These are phyloP conservation scores for Hydrolagus affinis DNA, from an alignment of 2,113 vertebrate genomes.

Conservation along the genomic window DNA sequence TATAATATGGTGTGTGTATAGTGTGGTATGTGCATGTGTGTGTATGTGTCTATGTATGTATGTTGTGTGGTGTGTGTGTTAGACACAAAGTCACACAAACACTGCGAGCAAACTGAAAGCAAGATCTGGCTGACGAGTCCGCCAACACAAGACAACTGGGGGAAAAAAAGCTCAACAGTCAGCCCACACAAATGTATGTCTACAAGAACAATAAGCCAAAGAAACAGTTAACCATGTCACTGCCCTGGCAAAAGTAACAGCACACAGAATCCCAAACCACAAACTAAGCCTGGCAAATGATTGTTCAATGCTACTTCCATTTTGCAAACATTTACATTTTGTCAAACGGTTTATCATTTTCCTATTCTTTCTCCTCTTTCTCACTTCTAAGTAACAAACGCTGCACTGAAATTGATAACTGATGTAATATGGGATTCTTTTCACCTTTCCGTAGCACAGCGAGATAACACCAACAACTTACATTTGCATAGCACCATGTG, in stretches of 20 bases:
- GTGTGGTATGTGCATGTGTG: no score
- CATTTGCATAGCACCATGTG: no score
- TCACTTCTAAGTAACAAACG: background rate
- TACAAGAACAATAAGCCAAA: background rate
- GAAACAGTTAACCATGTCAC: background rate
- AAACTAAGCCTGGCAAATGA: background rate
- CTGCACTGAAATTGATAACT: background rate
- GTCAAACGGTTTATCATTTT: background rate
- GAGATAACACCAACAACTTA: no score
- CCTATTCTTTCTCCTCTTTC: background rate
- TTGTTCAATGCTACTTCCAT: background rate
- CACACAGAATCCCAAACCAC: background rate
- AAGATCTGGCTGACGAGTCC: no score
- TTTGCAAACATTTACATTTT: background rate
- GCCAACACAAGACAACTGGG: no score
- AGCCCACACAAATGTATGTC: no score
- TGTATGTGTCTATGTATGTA: no score
- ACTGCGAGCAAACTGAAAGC: no score
- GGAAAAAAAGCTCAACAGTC: no score
- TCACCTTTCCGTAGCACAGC: background rate
- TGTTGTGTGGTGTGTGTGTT: no score
- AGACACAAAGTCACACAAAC: no score
- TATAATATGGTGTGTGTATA: no score
- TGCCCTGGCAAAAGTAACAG: background rate
- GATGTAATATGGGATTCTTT: background rate